Base-by-base conservation (phyloP, 1,140 invertebrate species). In the Drosophila lini region DNA sequence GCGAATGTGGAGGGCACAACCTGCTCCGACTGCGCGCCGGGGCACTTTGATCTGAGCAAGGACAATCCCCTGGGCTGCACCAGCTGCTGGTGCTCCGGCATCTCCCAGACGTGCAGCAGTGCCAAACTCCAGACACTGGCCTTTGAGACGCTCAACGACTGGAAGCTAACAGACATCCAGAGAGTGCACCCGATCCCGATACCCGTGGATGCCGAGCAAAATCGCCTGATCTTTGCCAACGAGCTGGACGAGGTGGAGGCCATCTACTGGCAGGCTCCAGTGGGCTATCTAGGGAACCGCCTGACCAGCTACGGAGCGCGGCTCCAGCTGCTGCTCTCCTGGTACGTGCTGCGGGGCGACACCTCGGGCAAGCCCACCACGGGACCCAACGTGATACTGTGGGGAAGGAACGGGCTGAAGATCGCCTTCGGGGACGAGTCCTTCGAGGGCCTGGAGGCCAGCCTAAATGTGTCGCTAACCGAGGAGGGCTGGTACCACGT, bases 1-100 rank as follows among this genome's bases (percentile, higher is more conserved):
- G 80, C 92, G 3, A 95, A 97, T 91, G 97, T 98, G 3, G 94
- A 95, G 76, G 98, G 98, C 1, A 93, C 94, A 68, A 94, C 95
- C 8, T 98, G 98, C 93, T 95, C 97, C 45, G 93, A 93, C 15
- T 99, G 98, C 92, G 96, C 96, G 59, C 81, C 94, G 0, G 98
- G 98, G 2, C 96, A 95, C 92, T 99, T 97, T 92, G 96, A 97
- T 44, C 93, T 99, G 58, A 94, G 95, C 32, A 93, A 92, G 19
- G 93, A 95, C 1, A 96, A 98, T 92, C 93, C 95, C 0, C 94
- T 96, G 16, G 98, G 98, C 4, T 99, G 99, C 91, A 93, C 95
- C 1, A 92, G 94, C 10, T 99, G 98, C 92, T 98, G 97, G 93
- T 99, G 98, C 93, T 99, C 98, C 25, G 98, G 97, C 32, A 94